phyloP scores from a whole-genome alignment of 2,113 vertebrate species.

The Okapia johnstoni region DNA sequence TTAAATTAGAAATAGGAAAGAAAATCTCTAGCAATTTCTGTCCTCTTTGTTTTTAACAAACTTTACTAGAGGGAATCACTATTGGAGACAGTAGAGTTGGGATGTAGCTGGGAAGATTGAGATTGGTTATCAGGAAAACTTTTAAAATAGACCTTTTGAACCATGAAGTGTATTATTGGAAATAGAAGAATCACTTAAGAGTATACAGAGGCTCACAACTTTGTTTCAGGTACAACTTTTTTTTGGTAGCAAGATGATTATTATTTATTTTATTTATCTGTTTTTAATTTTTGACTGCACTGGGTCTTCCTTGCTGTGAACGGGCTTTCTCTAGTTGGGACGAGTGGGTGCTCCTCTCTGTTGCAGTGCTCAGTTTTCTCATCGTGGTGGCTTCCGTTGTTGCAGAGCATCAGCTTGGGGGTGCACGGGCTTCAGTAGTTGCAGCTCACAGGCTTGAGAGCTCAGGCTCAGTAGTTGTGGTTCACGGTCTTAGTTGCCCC shows the following conservation, averaged over 20 bases:
- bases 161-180: neutral
- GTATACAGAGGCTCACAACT: neutral
- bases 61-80: slow-evolving; percentile 9
- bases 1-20: neutral
- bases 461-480: neutral
- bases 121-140: neutral
- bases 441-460: neutral
- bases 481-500: neutral
- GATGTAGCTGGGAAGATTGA: neutral
- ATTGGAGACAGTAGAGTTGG: neutral
- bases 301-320: neutral
- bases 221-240: neutral
- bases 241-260: neutral
- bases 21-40: slow-evolving; percentile 18
- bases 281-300: neutral
- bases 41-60: slow-evolving; percentile 6
- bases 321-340: neutral
- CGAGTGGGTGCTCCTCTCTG: neutral
- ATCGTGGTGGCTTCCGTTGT: neutral
- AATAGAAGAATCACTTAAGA: neutral
- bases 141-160: neutral
- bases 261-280: neutral
- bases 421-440: neutral
- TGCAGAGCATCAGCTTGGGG: neutral
- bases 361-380: neutral